Evolutionary conservation across 2,888 invertebrate genomes (phyloP).

Genomic region (Scaptomyza flava): DNA sequence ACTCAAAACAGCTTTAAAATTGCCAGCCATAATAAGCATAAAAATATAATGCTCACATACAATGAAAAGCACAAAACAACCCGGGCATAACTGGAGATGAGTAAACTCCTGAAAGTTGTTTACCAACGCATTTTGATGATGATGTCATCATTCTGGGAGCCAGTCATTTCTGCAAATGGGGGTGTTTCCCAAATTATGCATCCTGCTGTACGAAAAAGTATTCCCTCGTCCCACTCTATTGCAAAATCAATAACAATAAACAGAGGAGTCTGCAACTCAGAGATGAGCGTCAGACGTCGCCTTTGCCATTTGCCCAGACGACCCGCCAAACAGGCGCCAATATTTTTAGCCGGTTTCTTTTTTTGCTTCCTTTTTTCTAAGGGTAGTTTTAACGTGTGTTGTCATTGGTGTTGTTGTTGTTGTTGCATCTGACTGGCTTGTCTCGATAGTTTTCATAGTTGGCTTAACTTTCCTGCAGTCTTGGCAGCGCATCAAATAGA

Average conservation of each 20-base stretch:
- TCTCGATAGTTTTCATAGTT: constrained; percentile 47
- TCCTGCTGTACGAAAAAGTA: constrained; percentile 37
- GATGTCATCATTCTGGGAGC: constrained; percentile 53
- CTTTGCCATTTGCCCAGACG: constrained; percentile 55
- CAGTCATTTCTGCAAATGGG: constrained; percentile 20
- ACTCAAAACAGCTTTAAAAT: constrained; percentile 63
- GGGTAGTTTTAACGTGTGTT: constrained; percentile 33
- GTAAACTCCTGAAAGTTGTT: constrained; percentile 51
- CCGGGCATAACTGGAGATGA: constrained; percentile 14
- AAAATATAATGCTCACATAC: constrained; percentile 58
- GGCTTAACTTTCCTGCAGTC: constrained; percentile 33
- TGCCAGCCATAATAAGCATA: constrained; percentile 59
- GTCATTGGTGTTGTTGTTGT: constrained; percentile 31
- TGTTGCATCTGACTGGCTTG: constrained; percentile 48
- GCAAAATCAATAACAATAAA: constrained; percentile 73
- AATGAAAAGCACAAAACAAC: constrained; percentile 21
- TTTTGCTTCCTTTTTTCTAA: constrained; percentile 33
- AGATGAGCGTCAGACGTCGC: constrained; percentile 61
- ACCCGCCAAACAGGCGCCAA: constrained; percentile 69
- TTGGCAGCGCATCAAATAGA: constrained; percentile 16
- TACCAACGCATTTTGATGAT: constrained; percentile 49
- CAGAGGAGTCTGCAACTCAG: constrained; percentile 34
- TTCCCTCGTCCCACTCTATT: constrained; percentile 17
- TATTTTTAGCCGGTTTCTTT: constrained; percentile 50
- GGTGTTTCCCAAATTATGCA: constrained; percentile 69